Conservation (phyloP, 2,797 vertebrate genomes). For the Simalia tracyae region DNA sequence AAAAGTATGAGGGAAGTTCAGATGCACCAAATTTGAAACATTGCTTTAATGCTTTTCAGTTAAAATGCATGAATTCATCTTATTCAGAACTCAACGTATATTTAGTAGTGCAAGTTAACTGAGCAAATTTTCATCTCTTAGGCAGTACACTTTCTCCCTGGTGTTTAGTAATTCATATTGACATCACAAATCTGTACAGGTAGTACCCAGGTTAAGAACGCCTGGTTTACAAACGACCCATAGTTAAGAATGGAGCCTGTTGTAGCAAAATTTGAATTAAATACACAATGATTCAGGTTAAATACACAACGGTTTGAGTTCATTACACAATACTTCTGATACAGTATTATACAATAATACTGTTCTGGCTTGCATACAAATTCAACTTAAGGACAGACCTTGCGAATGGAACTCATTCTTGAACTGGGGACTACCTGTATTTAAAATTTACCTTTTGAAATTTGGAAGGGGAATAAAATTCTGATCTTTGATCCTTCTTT, state of each 20-base stretch:
- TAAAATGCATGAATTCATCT: background rate
- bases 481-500: background rate
- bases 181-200: background rate
- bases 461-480: background rate
- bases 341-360: too few relatives aligned
- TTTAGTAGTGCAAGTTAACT: background rate
- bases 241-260: too few relatives aligned
- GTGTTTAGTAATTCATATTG: background rate
- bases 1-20: background rate
- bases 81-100: background rate
- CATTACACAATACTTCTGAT: too few relatives aligned
- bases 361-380: too few relatives aligned
- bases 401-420: too few relatives aligned
- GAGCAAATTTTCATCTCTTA: background rate
- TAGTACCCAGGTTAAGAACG: too few relatives aligned
- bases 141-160: background rate
- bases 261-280: too few relatives aligned
- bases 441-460: background rate
- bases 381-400: too few relatives aligned
- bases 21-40: background rate
- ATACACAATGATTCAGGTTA: too few relatives aligned
- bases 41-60: background rate
- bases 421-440: background rate
- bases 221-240: too few relatives aligned
- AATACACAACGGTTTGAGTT: too few relatives aligned